These are phyloP conservation scores for Clitarchus hookeri DNA, from an alignment of 2,888 invertebrate species.

Conservation along the genomic window DNA sequence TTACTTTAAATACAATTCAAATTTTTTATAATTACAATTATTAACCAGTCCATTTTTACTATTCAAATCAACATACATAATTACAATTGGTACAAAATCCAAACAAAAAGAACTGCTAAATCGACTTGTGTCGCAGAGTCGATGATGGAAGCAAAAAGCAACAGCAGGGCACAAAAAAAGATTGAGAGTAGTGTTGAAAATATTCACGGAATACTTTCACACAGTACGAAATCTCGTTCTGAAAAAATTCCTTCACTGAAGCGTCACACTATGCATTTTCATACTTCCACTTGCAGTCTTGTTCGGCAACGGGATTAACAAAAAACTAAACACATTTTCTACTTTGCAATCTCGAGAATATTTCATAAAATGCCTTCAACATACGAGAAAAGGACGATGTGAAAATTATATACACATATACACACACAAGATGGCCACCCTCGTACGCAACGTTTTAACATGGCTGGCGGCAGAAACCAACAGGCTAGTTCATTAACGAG, in stretches of 20 bases:
- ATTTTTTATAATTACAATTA: slow-evolving; percentile 26
- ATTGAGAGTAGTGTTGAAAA: slow-evolving; percentile 44
- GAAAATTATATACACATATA: slow-evolving; percentile 27
- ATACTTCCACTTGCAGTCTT: slow-evolving; percentile 24
- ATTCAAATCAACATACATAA: slow-evolving; percentile 30
- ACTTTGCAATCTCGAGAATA: slow-evolving; percentile 28
- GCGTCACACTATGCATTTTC: slow-evolving; percentile 39
- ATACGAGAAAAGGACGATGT: slow-evolving; percentile 22
- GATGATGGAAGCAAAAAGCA: slow-evolving; percentile 37
- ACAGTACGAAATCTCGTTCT: slow-evolving; percentile 27
- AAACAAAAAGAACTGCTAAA: slow-evolving; percentile 29
- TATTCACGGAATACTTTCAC: slow-evolving; percentile 54
- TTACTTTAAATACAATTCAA: slow-evolving; percentile 4
- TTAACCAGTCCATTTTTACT: slow-evolving; percentile 29
- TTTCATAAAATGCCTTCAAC: slow-evolving; percentile 29
- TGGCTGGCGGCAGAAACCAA: slow-evolving; percentile 20
- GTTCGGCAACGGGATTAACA: slow-evolving; percentile 31
- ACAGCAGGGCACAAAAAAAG: slow-evolving; percentile 25
- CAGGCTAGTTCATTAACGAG: slow-evolving; percentile 33
- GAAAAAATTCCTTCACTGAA: slow-evolving; percentile 33
- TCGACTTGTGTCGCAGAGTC: slow-evolving; percentile 31
- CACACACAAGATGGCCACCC: slow-evolving; percentile 19
- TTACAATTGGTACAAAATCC: slow-evolving; percentile 35
- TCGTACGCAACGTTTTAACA: neutral
- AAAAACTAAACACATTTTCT: slow-evolving; percentile 34